phyloP scores from a whole-genome alignment of 53 echinoderm and acorn worm genomes.

The Antedon mediterranea region DNA sequence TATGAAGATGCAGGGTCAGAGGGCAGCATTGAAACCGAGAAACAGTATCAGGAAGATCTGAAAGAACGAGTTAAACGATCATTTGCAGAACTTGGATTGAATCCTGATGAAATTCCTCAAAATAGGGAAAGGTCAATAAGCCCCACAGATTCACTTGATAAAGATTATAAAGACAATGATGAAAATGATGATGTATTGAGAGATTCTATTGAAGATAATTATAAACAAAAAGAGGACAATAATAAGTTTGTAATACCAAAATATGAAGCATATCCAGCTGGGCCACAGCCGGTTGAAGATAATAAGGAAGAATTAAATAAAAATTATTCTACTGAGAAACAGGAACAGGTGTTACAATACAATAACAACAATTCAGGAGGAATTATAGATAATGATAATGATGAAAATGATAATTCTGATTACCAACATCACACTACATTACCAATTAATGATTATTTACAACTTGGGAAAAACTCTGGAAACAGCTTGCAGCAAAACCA shows the following conservation, averaged over 20 bases:
- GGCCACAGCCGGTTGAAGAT: no score
- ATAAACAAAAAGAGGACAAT: not conserved
- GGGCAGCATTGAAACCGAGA: constrained; percentile 41
- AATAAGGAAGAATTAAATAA: not conserved
- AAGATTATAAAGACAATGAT: not conserved
- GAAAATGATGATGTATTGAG: not conserved
- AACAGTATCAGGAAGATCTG: constrained; percentile 68
- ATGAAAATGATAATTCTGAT: not conserved
- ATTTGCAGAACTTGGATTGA: constrained; percentile 73
- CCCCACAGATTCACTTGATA: not conserved
- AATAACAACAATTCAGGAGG: not conserved
- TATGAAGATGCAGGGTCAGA: constrained; percentile 13
- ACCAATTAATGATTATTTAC: not conserved
- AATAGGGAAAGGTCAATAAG: not conserved
- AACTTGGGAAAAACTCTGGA: not conserved
- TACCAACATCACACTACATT: not conserved
- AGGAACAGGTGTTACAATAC: not conserved
- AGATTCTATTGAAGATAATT: not conserved
- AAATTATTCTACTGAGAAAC: not conserved
- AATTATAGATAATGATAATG: not conserved
- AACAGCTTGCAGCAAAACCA: not conserved
- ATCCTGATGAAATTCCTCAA: constrained; percentile 43
- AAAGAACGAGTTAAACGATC: constrained; percentile 62
- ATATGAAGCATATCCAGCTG: no score
- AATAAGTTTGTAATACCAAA: no score